phyloP scores from a whole-genome alignment of 2,797 vertebrate genomes.

The Lacerta viridis region DNA sequence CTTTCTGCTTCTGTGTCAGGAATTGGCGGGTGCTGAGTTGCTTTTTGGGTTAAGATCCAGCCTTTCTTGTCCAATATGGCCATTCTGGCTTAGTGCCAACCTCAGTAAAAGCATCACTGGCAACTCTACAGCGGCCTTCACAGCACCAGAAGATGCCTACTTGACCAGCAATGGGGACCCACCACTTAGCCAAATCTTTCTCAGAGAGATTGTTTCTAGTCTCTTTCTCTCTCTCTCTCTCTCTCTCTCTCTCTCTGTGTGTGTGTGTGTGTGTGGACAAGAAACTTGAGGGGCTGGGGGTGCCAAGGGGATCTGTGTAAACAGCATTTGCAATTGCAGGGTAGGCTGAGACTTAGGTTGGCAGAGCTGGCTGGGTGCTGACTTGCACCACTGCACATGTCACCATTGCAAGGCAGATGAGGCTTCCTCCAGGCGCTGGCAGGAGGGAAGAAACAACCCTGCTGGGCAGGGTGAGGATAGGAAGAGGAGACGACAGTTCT shows the following conservation, averaged over 20 bases:
- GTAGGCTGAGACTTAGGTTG: constrained; percentile 1
- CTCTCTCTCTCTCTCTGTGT: too few species aligned
- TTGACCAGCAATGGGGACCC: background rate
- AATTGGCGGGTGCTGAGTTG: background rate
- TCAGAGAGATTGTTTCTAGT: too few species aligned
- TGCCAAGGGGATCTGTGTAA: background rate
- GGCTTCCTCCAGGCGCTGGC: background rate
- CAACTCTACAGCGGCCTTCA: background rate
- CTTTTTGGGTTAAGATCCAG: background rate
- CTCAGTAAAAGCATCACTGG: background rate
- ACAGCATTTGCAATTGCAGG: background rate
- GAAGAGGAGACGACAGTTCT: background rate
- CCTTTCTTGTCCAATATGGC: background rate
- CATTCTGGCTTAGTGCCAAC: background rate
- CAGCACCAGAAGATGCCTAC: too few species aligned
- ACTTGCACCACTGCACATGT: background rate
- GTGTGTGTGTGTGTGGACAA: background rate
- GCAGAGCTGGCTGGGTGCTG: background rate
- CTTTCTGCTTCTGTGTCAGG: background rate
- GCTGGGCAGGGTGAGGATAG: background rate
- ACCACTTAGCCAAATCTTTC: background rate
- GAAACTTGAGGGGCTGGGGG: constrained; percentile 13
- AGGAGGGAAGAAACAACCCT: background rate
- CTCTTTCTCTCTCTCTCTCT: too few species aligned
- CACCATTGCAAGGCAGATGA: background rate